Evolutionary conservation across 2,113 vertebrate genomes (phyloP).

Genomic region (Felis chaus): DNA sequence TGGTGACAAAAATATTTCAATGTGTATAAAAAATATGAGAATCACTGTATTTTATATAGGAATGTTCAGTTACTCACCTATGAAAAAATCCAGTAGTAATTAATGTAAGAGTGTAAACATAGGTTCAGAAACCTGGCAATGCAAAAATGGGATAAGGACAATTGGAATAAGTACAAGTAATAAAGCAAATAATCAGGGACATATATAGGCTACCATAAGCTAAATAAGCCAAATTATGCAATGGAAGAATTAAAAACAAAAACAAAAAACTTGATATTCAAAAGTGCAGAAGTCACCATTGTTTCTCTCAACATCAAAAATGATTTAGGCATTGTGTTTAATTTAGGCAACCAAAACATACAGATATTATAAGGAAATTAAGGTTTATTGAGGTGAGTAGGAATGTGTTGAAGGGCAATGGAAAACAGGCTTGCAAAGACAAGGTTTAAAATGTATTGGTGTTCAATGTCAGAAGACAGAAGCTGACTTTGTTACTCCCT

Average conservation of each 20-base stretch:
- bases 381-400: too few relatives aligned
- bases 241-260: not conserved
- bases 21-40: not conserved
- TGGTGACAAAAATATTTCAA: not conserved
- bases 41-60: not conserved
- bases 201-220: not conserved
- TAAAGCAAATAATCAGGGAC: not conserved
- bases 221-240: not conserved
- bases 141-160: not conserved
- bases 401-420: not conserved
- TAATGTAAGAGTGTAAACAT: not conserved
- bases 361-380: not conserved
- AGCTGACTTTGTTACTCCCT: not conserved
- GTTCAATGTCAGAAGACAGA: not conserved
- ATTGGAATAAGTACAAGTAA: not conserved
- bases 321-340: not conserved
- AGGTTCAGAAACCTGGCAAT: not conserved
- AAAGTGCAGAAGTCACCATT: not conserved
- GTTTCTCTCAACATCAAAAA: not conserved
- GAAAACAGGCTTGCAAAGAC: not conserved
- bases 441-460: not conserved
- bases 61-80: not conserved
- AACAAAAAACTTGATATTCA: not conserved
- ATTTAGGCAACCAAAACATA: not conserved
- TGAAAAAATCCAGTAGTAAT: not conserved